Conservation (phyloP, 2,113 vertebrate genomes). For the Illadopsis cleaveri region DNA sequence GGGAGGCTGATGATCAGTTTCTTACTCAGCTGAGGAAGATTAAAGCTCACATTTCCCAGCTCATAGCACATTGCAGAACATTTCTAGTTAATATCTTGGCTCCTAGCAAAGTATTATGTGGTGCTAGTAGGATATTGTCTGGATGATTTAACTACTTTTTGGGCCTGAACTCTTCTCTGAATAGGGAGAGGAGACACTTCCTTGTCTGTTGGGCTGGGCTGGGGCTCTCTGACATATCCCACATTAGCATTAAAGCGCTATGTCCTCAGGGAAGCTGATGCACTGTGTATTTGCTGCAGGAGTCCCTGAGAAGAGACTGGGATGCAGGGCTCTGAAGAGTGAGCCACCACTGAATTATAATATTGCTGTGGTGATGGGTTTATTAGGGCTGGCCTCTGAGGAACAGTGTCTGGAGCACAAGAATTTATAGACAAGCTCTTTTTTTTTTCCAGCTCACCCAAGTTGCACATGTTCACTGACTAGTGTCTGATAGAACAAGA, state of each 20-base stretch:
- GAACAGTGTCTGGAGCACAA: slow-evolving; percentile 31
- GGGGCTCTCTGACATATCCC: not conserved
- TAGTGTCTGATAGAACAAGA: slow-evolving; percentile 45
- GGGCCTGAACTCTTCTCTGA: not conserved
- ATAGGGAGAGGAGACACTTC: not conserved
- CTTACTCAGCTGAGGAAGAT: not conserved
- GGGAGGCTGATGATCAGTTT: not conserved
- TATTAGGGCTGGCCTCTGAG: slow-evolving; percentile 56
- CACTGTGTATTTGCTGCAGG: not conserved
- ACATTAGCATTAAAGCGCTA: not conserved
- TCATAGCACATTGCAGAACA: not conserved
- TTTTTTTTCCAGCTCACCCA: slow-evolving; percentile 7
- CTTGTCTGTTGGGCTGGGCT: not conserved
- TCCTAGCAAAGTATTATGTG: not conserved
- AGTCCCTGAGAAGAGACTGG: not conserved
- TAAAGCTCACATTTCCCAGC: not conserved
- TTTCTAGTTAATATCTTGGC: not conserved
- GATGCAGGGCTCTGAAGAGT: not conserved
- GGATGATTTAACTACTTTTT: not conserved
- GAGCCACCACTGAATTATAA: slow-evolving; percentile 38
- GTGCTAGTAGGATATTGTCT: not conserved
- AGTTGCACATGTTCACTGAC: slow-evolving; percentile 45
- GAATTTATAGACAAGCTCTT: slow-evolving; percentile 52
- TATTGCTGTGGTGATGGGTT: slow-evolving; percentile 40
- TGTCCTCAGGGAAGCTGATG: not conserved